Evolutionary conservation across 2,797 vertebrate genomes (phyloP).

Genomic region (Trachurus trachurus): DNA sequence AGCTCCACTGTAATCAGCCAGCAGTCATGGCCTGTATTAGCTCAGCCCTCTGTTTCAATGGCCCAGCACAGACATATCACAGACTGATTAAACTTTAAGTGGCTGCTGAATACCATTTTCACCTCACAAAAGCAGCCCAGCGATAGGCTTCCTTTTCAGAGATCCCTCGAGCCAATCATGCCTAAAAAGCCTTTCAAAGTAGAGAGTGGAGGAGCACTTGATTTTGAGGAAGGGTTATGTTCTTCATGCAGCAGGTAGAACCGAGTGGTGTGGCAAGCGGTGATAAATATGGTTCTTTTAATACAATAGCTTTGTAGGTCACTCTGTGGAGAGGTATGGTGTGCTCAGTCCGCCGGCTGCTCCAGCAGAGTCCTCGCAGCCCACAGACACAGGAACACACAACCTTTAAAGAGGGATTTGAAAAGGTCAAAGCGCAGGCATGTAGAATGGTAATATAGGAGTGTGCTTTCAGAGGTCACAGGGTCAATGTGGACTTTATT

Average conservation of each 20-base stretch:
- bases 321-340: slow-evolving; percentile 69
- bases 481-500: slow-evolving; percentile 76
- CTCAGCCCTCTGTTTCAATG: slow-evolving; percentile 46
- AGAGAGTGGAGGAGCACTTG: slow-evolving; percentile 69
- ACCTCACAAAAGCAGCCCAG: slow-evolving; percentile 71
- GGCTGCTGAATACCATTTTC: slow-evolving; percentile 71
- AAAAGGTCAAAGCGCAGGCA: slow-evolving; percentile 84
- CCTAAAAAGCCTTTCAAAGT: slow-evolving; percentile 77
- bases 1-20: slow-evolving; percentile 20
- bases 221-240: slow-evolving; percentile 75
- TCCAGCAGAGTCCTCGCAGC: slow-evolving; percentile 69
- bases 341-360: slow-evolving; percentile 69
- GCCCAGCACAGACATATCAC: slow-evolving; percentile 58
- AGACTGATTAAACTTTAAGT: slow-evolving; percentile 78
- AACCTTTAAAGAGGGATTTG: slow-evolving; percentile 86
- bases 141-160: slow-evolving; percentile 62
- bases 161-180: slow-evolving; percentile 62
- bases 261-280: slow-evolving; percentile 67
- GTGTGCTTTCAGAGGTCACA: slow-evolving; percentile 69
- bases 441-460: slow-evolving; percentile 83
- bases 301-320: slow-evolving; percentile 86
- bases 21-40: neutral
- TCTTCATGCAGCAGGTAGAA: slow-evolving; percentile 64
- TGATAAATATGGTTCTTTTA: slow-evolving; percentile 85
- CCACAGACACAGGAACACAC: slow-evolving; percentile 74